Evolutionary conservation across 1,140 invertebrate genomes (phyloP).

Genomic region (Capitella teleta): DNA sequence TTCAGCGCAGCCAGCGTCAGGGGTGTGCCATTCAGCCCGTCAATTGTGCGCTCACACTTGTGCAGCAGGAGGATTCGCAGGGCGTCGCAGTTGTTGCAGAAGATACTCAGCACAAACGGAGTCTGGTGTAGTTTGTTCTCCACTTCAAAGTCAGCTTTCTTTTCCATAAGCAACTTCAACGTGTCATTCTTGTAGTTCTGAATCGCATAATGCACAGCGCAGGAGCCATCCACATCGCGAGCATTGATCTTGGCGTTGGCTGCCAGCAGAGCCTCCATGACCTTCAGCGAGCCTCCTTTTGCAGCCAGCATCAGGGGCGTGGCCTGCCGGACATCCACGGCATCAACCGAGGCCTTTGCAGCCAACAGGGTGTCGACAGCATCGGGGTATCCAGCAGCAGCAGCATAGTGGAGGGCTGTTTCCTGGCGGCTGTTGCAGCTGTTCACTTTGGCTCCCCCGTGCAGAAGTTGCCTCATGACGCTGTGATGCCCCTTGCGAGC

Average conservation of each 20-base stretch:
- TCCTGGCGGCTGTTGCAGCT: background rate
- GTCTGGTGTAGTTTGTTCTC: background rate
- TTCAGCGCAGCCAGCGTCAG: background rate
- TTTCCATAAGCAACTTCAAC: background rate
- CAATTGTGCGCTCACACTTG: background rate
- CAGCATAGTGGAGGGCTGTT: conserved; percentile 1
- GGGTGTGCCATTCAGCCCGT: conserved; percentile 8
- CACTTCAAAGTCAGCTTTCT: background rate
- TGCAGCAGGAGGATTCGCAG: background rate
- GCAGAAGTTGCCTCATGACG: background rate
- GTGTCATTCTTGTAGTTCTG: background rate
- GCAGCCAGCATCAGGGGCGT: conserved; percentile 2
- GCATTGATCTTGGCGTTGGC: background rate
- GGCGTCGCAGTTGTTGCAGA: background rate
- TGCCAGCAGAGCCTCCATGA: background rate
- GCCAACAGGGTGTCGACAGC: background rate
- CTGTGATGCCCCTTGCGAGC: background rate
- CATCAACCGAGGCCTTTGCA: background rate
- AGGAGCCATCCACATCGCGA: background rate
- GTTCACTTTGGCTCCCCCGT: background rate
- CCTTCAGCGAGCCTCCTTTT: background rate
- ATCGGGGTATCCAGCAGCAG: background rate
- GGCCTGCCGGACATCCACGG: background rate
- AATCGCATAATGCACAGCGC: background rate
- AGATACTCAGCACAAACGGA: conserved; percentile 1